These are phyloP conservation scores for Albula glossodonta DNA, from an alignment of 2,113 vertebrate species.

Conservation along the genomic window DNA sequence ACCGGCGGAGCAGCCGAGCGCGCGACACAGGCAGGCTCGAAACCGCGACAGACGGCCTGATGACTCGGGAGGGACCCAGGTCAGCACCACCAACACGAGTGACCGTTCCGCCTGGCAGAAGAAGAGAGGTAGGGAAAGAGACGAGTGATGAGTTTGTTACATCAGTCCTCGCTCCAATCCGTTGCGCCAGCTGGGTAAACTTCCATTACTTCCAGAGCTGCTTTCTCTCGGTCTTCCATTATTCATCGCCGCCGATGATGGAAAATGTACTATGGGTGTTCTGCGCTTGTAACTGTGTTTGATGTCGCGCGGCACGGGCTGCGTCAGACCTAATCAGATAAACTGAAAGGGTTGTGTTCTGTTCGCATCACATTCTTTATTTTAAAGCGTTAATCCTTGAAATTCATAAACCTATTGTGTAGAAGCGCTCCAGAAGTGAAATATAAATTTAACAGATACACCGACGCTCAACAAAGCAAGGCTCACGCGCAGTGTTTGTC, in stretches of 20 bases:
- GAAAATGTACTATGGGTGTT: constrained; percentile 31
- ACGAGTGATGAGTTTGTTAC: constrained; percentile 44
- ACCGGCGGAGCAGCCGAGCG: constrained; percentile 11
- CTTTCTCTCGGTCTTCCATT: constrained; percentile 32
- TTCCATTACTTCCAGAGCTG: constrained; percentile 31
- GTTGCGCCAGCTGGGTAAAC: constrained; percentile 65
- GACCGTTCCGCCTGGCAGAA: constrained; percentile 19
- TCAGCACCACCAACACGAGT: constrained; percentile 35
- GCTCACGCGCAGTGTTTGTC: constrained; percentile 56
- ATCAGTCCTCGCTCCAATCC: constrained; percentile 56
- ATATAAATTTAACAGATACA: constrained; percentile 20
- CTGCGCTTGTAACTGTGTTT: background rate
- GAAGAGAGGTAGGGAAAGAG: constrained; percentile 38
- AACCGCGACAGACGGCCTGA: constrained; percentile 43
- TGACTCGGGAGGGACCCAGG: constrained; percentile 46
- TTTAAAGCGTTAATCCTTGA: background rate
- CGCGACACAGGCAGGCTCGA: constrained; percentile 25
- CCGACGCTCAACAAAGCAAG: constrained; percentile 36
- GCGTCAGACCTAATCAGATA: background rate
- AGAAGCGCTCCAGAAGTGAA: background rate
- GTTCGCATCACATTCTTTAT: background rate
- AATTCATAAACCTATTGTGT: background rate
- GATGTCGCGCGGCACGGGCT: constrained; percentile 22
- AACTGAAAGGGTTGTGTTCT: background rate
- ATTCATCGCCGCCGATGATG: constrained; percentile 29